Percentiles rank a stretch among this genome's conserved stretches.
These are phyloP conservation scores for Campylomormyrus numenius DNA, from an alignment of 2,113 vertebrate species.

Conservation along the genomic window DNA sequence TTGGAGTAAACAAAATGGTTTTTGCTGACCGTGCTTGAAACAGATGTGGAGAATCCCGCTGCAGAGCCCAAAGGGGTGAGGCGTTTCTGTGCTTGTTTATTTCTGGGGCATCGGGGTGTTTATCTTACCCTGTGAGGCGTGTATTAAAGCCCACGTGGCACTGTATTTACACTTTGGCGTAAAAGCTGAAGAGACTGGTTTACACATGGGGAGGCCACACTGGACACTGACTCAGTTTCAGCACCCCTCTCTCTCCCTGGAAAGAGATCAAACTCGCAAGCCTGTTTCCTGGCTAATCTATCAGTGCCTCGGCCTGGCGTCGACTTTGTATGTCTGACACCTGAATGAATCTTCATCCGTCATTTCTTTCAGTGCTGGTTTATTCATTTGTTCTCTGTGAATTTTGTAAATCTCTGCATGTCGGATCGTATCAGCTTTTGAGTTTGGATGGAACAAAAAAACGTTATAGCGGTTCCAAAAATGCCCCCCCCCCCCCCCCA, in stretches of 20 bases:
- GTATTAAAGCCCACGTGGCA: not conserved
- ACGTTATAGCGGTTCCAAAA: not conserved
- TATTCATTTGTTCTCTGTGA: not conserved
- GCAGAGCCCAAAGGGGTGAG: not conserved
- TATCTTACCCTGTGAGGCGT: not conserved
- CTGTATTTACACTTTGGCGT: not conserved
- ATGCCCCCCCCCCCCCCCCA: not conserved
- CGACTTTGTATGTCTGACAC: not conserved
- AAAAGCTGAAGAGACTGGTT: not conserved
- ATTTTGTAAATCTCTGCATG: not conserved
- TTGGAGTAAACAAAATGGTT: not conserved
- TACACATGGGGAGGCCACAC: not conserved
- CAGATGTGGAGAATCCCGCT: not conserved
- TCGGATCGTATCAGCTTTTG: not conserved
- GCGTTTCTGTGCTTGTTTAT: not conserved
- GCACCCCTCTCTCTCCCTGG: not conserved
- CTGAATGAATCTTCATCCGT: not conserved
- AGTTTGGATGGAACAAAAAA: not conserved
- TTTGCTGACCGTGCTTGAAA: not conserved
- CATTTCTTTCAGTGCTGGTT: not conserved
- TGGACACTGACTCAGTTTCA: not conserved
- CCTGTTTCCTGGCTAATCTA: not conserved
- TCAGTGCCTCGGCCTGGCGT: not conserved
- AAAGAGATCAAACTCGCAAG: not conserved
- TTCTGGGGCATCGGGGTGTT: not conserved